Conservation (phyloP, 2,888 invertebrate species). For the Diarsia dahlii region DNA sequence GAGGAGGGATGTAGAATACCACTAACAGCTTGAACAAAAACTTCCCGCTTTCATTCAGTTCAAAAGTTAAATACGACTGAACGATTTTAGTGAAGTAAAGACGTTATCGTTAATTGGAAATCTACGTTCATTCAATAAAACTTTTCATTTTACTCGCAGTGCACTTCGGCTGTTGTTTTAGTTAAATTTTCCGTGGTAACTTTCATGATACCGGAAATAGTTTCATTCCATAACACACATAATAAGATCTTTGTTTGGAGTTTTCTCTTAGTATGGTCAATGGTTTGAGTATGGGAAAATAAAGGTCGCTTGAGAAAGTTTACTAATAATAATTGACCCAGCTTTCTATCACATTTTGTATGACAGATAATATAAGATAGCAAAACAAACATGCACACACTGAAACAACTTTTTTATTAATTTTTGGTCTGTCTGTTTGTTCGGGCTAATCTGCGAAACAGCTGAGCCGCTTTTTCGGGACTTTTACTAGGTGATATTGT, state of each 20-base stretch:
- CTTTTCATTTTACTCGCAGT: conserved; percentile 25
- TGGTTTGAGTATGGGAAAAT: conserved; percentile 25
- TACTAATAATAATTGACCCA: not conserved
- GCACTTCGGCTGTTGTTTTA: conserved; percentile 23
- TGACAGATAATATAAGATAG: not conserved
- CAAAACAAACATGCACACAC: not conserved
- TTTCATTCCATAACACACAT: conserved; percentile 32
- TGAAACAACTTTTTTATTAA: not conserved
- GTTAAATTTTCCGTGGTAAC: conserved; percentile 35
- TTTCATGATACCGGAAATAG: conserved; percentile 31
- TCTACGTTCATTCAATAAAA: conserved; percentile 24
- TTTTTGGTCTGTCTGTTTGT: no score
- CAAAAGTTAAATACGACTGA: not conserved
- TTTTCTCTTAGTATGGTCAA: conserved; percentile 41
- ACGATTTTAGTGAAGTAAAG: conserved; percentile 5
- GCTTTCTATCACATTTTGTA: not conserved
- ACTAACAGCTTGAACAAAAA: not conserved
- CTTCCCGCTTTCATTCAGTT: not conserved
- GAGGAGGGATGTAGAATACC: not conserved
- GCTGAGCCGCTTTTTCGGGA: no score
- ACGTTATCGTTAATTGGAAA: conserved; percentile 28
- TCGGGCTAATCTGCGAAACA: no score
- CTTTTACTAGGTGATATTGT: no score
- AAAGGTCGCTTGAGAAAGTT: conserved; percentile 20
- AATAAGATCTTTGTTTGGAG: conserved; percentile 30